phyloP scores from a whole-genome alignment of 2,113 vertebrate genomes.

The Odocoileus virginianus region DNA sequence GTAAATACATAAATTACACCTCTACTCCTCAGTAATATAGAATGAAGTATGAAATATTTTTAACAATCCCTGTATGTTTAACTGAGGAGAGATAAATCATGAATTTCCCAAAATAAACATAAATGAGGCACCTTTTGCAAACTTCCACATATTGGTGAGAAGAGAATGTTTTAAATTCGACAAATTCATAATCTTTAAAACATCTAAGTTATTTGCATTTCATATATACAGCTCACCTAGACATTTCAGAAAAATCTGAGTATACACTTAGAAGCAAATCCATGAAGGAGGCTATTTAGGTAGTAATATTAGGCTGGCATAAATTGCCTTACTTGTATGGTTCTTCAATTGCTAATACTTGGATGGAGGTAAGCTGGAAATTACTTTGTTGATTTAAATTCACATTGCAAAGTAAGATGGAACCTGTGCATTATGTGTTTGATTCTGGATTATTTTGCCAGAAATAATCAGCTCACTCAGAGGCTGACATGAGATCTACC shows the following conservation, averaged over 20 bases:
- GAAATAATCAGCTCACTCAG: not conserved
- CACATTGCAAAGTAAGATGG: not conserved
- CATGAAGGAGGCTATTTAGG: not conserved
- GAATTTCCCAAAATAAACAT: constrained; percentile 15
- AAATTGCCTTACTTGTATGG: not conserved
- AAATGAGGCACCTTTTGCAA: not conserved
- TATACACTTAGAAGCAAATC: not conserved
- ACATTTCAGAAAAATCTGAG: not conserved
- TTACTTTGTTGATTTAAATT: not conserved
- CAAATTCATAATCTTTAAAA: not conserved
- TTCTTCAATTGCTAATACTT: not conserved
- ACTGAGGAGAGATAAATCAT: not conserved
- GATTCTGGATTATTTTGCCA: not conserved
- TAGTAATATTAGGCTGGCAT: not conserved
- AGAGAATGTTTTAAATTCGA: not conserved
- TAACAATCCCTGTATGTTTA: not conserved
- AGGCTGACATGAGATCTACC: not conserved
- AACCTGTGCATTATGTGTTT: not conserved
- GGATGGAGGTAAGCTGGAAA: not conserved
- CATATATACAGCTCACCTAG: constrained; percentile 4
- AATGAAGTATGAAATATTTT: not conserved
- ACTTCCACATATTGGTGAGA: constrained; percentile 6
- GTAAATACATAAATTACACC: not conserved
- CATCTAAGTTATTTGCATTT: not conserved
- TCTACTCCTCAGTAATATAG: not conserved